A percentile compares a stretch with the other conserved stretches of the same genome.
These are phyloP conservation scores for Carettochelys insculpta DNA, from an alignment of 2,113 vertebrate genomes.

Conservation along the genomic window DNA sequence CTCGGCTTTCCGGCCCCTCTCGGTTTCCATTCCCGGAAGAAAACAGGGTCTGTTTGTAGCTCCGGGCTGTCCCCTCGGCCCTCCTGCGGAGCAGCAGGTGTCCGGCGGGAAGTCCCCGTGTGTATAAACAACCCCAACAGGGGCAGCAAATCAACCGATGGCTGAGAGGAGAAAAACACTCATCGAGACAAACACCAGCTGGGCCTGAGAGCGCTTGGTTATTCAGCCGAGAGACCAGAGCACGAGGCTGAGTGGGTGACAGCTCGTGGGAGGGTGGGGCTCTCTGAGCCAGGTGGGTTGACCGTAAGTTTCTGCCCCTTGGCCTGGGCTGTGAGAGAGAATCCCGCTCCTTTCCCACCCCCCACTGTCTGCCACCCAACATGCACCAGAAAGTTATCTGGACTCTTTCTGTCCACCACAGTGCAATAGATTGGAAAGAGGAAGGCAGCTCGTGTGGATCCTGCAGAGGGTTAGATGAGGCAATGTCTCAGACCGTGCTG, in stretches of 20 bases:
- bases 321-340: too few relatives aligned
- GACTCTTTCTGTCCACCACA: too few relatives aligned
- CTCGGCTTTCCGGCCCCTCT: neutral
- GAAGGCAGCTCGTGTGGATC: too few relatives aligned
- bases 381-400: too few relatives aligned
- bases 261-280: too few relatives aligned
- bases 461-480: too few relatives aligned
- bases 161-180: neutral
- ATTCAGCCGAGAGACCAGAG: neutral
- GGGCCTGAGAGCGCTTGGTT: neutral
- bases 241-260: neutral
- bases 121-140: neutral
- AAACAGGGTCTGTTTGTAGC: neutral
- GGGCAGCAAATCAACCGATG: neutral
- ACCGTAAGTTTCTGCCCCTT: neutral
- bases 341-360: too few relatives aligned
- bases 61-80: neutral
- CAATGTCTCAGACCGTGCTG: too few relatives aligned
- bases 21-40: neutral
- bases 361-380: too few relatives aligned
- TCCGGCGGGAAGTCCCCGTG: neutral
- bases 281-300: neutral
- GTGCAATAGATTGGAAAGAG: too few relatives aligned
- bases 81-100: neutral
- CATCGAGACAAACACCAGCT: neutral